Base-by-base conservation (phyloP, 2,888 invertebrate species). In the Neelides folsomi region DNA sequence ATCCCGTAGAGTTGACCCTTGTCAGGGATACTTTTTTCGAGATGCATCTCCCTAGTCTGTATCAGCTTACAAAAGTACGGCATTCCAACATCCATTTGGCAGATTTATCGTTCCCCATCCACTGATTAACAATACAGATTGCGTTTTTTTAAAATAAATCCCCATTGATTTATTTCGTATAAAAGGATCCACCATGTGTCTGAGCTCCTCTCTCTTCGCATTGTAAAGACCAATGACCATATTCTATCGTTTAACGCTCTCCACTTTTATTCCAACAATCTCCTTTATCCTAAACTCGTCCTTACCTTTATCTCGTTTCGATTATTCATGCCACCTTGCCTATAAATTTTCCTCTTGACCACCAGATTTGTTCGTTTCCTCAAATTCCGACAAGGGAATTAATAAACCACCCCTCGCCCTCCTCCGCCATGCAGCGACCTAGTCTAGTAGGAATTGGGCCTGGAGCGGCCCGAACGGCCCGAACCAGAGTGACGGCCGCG, bases 101-200 rank as follows among this genome's bases (percentile, higher is more conserved):
- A 63, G 65, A 65, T 65, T 65, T 65, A 65, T 65, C 63, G 65
- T 27, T 27, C 27, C 27, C 27, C 27, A 27, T 27, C 65, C 62
- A 60, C 60, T 65, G 65, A 65, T 65, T 65, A 63, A 63, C 62
- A 65, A 63, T 65, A 65, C 65, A 63, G 65, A 65, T 65, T 65
- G 61, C 62, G 65, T 63, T 65, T 64, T 58, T 54, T 65, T 62
- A 62, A 65, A 65, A 63, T 65, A 65, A 65, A 65, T 65, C 65
- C 65, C 63, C 63, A 65, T 65, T 65, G 65, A 65, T 65, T 65
- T 65, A 65, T 65, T 65, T 65, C 65, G 56, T 63, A 63, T 65
- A 63, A 63, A 62, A 56, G 54, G 52, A 56, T 57, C 53, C 51
- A 57, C 53, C 53, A 50, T 55, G 52, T 56, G 45, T 41, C 39